Evolutionary conservation across 2,888 invertebrate species (phyloP).

Genomic region (Alitta virens): DNA sequence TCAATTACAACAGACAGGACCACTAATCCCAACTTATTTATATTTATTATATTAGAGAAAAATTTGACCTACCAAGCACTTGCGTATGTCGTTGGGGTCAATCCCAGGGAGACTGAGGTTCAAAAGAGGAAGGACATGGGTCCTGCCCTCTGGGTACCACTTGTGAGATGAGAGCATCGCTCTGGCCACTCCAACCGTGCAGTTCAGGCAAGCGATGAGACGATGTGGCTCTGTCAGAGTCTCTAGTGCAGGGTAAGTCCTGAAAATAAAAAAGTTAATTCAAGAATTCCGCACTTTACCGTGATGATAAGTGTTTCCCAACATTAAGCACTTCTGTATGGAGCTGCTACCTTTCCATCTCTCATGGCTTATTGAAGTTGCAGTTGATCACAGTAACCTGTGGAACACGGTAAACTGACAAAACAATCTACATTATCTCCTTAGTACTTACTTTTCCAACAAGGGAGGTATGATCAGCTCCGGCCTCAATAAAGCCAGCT

Average conservation of each 20-base stretch:
- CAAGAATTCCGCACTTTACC: too few relatives aligned
- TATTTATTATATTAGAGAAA: too few relatives aligned
- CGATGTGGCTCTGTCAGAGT: constrained; percentile 85
- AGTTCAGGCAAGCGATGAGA: constrained; percentile 56
- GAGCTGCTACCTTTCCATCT: too few relatives aligned
- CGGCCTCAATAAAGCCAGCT: constrained; percentile 77
- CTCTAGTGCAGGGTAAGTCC: constrained; percentile 75
- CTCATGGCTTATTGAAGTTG: too few relatives aligned
- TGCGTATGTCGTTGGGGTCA: constrained; percentile 81
- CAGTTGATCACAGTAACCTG: too few relatives aligned
- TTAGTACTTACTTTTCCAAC: constrained; percentile 66
- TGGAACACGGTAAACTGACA: background rate
- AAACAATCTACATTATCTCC: background rate
- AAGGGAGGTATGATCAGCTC: constrained; percentile 79
- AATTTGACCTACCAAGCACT: constrained; percentile 53
- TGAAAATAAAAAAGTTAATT: too few relatives aligned
- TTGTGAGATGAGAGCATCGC: constrained; percentile 60
- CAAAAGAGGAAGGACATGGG: constrained; percentile 76
- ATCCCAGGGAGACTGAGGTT: constrained; percentile 81
- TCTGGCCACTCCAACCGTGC: constrained; percentile 55
- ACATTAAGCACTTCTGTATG: too few relatives aligned
- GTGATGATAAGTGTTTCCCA: too few relatives aligned
- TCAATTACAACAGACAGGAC: too few relatives aligned
- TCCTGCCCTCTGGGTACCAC: constrained; percentile 66
- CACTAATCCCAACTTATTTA: too few relatives aligned